A percentile compares a stretch with the other conserved stretches of the same genome.
Evolutionary conservation across 2,113 vertebrate species (phyloP).

Genomic region (Pimephales promelas): DNA sequence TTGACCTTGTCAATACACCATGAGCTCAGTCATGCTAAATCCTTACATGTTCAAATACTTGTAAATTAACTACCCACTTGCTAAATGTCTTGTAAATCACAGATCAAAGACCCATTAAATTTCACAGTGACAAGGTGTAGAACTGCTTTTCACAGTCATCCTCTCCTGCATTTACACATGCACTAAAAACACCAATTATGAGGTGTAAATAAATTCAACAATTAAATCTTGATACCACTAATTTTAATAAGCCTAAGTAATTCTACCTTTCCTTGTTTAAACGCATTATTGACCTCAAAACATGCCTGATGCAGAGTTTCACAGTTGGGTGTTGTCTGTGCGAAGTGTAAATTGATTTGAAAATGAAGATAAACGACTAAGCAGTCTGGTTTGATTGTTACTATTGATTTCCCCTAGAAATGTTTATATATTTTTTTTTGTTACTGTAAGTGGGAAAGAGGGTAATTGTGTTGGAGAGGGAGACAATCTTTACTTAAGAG

Average conservation of each 20-base stretch:
- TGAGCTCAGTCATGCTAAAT: neutral
- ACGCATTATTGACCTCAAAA: conserved; percentile 53
- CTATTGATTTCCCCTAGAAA: conserved; percentile 51
- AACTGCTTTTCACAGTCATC: neutral
- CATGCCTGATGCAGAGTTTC: neutral
- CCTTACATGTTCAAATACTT: neutral
- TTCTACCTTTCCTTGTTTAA: conserved; percentile 30
- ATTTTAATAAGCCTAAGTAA: neutral
- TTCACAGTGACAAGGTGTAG: neutral
- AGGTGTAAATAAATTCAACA: neutral
- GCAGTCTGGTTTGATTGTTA: conserved; percentile 47
- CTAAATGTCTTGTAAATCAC: neutral
- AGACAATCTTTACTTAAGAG: conserved; percentile 34
- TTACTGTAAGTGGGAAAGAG: conserved; percentile 20
- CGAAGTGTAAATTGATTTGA: conserved; percentile 59
- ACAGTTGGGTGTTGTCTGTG: conserved; percentile 45
- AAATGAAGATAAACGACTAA: conserved; percentile 50
- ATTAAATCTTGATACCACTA: conserved; percentile 9
- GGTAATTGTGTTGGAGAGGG: conserved; percentile 11
- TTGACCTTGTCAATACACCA: neutral
- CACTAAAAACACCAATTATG: neutral
- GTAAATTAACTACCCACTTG: neutral
- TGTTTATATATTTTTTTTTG: conserved; percentile 30
- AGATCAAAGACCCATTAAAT: neutral
- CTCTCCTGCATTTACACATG: neutral